A percentile compares a stretch with the other conserved stretches of the same genome.
Conservation (phyloP, 2,113 vertebrate genomes). For the Columbina picui region DNA sequence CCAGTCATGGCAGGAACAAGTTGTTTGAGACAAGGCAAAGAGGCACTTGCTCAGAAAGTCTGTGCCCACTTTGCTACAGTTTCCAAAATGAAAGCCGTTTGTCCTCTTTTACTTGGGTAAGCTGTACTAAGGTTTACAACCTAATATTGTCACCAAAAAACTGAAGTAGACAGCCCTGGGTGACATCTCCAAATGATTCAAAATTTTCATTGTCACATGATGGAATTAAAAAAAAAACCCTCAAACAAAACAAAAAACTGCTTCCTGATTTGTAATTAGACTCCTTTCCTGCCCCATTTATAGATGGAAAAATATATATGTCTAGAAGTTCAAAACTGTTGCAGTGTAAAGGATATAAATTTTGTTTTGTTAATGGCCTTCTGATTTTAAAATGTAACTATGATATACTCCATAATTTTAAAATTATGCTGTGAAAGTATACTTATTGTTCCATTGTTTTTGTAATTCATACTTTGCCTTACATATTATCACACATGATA, state of each 20-base stretch:
- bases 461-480: not conserved
- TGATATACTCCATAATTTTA: not conserved
- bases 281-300: not conserved
- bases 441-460: not conserved
- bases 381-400: not conserved
- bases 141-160: not conserved
- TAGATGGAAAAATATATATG: accelerated
- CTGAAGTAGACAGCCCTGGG: not conserved
- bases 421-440: not conserved
- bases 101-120: not conserved
- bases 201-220: not conserved
- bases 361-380: not conserved
- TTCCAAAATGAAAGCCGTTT: not conserved
- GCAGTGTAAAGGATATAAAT: not conserved
- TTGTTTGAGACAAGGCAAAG: not conserved
- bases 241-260: not conserved
- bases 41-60: accelerated
- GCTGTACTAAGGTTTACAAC: not conserved
- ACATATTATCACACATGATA: not conserved
- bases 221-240: not conserved
- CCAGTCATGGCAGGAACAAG: not conserved
- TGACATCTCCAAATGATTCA: not conserved
- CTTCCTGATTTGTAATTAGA: not conserved
- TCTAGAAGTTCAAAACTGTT: not conserved
- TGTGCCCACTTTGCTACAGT: not conserved